Conservation (phyloP, 2,888 invertebrate genomes). For the Hemithea aestivaria region DNA sequence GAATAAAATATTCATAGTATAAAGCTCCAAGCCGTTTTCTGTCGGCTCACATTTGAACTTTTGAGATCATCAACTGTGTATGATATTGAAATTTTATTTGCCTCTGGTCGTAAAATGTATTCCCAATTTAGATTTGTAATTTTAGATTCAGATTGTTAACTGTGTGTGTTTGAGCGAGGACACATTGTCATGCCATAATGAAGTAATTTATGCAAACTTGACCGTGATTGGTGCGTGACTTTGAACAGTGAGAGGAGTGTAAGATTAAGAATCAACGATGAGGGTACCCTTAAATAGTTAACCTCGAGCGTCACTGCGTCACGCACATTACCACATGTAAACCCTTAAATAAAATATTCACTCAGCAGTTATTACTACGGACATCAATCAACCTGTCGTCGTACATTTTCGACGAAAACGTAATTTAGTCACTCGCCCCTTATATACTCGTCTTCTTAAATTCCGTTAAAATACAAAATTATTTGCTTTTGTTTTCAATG, state of each 20-base stretch:
- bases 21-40: conserved; percentile 21
- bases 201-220: conserved; percentile 38
- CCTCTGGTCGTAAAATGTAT: neutral
- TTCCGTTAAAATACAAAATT: no score
- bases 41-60: conserved; percentile 27
- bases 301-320: conserved; percentile 57
- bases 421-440: conserved; percentile 53
- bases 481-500: conserved; percentile 23
- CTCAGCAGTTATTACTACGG: conserved; percentile 60
- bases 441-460: no score
- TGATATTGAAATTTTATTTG: conserved; percentile 10
- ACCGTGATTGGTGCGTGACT: conserved; percentile 52
- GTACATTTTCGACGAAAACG: conserved; percentile 64
- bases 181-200: conserved; percentile 14
- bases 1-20: conserved; percentile 47
- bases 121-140: neutral
- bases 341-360: conserved; percentile 66
- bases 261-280: conserved; percentile 61
- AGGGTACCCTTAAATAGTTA: conserved; percentile 61
- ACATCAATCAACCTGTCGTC: conserved; percentile 67
- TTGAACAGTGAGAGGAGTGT: conserved; percentile 48
- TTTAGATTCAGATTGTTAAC: neutral
- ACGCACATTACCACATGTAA: conserved; percentile 50
- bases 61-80: conserved; percentile 26
- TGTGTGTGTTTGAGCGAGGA: conserved; percentile 1